Conservation (phyloP, 2,113 vertebrate species). For the Agapornis roseicollis region DNA sequence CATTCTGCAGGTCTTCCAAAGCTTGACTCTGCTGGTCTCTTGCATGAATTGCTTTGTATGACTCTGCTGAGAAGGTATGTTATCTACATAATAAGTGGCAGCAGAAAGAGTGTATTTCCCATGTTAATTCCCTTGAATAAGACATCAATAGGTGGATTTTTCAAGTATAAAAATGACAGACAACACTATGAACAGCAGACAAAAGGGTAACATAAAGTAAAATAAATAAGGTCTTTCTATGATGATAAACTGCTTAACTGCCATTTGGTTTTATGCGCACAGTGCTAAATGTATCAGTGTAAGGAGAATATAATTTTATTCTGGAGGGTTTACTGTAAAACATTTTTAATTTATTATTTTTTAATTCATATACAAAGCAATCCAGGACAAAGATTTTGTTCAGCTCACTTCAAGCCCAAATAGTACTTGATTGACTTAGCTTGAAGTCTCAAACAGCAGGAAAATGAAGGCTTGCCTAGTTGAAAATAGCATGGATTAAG, state of each 20-base stretch:
- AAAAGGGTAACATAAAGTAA: background rate
- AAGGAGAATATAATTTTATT: background rate
- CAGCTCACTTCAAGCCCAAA: background rate
- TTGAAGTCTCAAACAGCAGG: background rate
- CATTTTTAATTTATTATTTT: background rate
- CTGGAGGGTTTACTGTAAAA: background rate
- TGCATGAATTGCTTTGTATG: constrained; percentile 74
- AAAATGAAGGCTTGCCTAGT: background rate
- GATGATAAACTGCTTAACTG: background rate
- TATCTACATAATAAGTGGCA: constrained; percentile 59
- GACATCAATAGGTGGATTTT: background rate
- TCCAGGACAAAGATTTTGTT: background rate
- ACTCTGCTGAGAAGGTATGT: constrained; percentile 78
- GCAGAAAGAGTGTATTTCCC: background rate
- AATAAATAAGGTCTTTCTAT: background rate
- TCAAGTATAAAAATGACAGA: background rate
- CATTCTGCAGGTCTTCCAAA: background rate
- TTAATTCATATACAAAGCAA: background rate
- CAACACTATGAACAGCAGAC: background rate
- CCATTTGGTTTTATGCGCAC: background rate
- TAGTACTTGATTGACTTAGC: background rate
- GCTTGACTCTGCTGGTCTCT: background rate
- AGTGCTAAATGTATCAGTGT: background rate
- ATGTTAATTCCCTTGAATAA: background rate
- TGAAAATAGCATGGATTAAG: background rate